Evolutionary conservation across 2,113 vertebrate genomes (phyloP).

Genomic region (Aix galericulata): DNA sequence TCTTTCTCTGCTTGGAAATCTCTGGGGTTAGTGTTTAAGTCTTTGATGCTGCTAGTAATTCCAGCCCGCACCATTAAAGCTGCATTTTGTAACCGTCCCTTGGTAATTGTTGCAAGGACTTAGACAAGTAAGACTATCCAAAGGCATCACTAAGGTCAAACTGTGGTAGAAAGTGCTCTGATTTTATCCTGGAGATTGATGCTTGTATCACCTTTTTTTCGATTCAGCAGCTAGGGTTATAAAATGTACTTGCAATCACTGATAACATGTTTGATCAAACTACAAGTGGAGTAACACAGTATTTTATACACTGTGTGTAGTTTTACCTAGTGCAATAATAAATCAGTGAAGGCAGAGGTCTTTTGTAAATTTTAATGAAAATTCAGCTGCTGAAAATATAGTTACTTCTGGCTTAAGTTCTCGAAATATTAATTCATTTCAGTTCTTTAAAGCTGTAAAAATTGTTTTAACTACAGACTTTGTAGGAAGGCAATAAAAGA

Average conservation of each 20-base stretch:
- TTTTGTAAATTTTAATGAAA: conserved; percentile 66
- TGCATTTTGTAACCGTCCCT: conserved; percentile 69
- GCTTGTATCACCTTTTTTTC: conserved; percentile 80
- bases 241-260: conserved; percentile 77
- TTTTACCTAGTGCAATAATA: conserved; percentile 73
- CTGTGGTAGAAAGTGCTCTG: conserved; percentile 72
- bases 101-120: conserved; percentile 76
- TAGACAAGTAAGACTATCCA: conserved; percentile 77
- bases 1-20: conserved; percentile 25
- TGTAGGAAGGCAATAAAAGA: background rate
- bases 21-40: background rate
- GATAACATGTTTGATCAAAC: conserved; percentile 75
- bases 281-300: conserved; percentile 51
- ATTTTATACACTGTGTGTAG: conserved; percentile 70
- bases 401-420: background rate
- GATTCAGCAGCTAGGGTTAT: conserved; percentile 77
- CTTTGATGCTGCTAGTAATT: conserved; percentile 70
- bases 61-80: conserved; percentile 68
- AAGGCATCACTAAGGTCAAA: conserved; percentile 83
- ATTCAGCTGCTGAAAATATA: conserved; percentile 5
- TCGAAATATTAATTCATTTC: conserved; percentile 2
- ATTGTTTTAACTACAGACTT: conserved; percentile 8
- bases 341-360: conserved; percentile 70
- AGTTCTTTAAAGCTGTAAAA: background rate
- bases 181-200: conserved; percentile 87